A percentile compares a stretch with the other conserved stretches of the same genome.
phyloP scores from a whole-genome alignment of 1,140 invertebrate species.

The Psilanteris sp. region DNA sequence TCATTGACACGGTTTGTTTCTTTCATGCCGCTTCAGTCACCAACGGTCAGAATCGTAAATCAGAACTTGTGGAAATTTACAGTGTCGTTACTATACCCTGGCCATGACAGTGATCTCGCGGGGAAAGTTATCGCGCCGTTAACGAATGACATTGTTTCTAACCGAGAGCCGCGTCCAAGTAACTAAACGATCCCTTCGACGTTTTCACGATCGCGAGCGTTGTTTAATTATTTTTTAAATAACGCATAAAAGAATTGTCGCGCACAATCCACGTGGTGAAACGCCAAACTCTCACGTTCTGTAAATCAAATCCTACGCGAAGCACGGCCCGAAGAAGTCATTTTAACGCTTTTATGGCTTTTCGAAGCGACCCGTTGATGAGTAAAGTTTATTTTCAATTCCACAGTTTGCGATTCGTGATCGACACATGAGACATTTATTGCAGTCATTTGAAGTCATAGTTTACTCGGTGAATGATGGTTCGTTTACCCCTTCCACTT shows the following conservation, averaged over 20 bases:
- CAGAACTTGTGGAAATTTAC: conserved; percentile 59
- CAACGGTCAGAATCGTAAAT: conserved; percentile 49
- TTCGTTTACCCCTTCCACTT: no score
- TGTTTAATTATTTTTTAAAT: conserved; percentile 49
- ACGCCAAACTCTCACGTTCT: conserved; percentile 29
- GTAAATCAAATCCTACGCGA: conserved; percentile 57
- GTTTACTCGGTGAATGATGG: conserved; percentile 9
- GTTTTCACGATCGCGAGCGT: conserved; percentile 40
- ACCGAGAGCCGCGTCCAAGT: conserved; percentile 3
- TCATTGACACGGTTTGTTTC: conserved; percentile 15
- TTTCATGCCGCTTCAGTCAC: conserved; percentile 3
- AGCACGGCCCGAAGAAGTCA: conserved; percentile 9
- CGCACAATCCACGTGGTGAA: neutral
- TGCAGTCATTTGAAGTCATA: conserved; percentile 19
- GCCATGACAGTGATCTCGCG: conserved; percentile 21
- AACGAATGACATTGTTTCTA: conserved; percentile 47
- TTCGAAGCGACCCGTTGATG: conserved; percentile 25
- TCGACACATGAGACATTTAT: conserved; percentile 46
- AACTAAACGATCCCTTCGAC: conserved; percentile 10
- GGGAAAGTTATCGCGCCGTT: conserved; percentile 36
- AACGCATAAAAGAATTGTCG: conserved; percentile 8
- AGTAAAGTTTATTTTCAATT: conserved; percentile 50
- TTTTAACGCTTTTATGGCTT: conserved; percentile 41
- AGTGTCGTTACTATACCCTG: conserved; percentile 51
- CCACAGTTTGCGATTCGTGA: conserved; percentile 4